These are phyloP conservation scores for Orchesella cincta DNA, from an alignment of 1,140 invertebrate species.

Conservation along the genomic window DNA sequence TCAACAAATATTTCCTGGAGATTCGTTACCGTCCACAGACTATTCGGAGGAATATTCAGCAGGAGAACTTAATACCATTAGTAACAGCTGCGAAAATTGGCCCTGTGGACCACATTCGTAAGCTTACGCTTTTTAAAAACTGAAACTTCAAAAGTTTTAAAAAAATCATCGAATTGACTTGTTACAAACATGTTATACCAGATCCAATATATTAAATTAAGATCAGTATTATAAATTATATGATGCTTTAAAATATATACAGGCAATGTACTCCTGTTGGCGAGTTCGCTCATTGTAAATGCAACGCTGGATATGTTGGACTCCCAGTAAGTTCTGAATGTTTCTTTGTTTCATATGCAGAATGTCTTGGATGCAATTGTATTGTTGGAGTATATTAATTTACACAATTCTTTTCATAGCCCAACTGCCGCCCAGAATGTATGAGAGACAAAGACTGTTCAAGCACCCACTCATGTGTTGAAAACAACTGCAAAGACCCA, in stretches of 20 bases:
- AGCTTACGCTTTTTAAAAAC: background rate
- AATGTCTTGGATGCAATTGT: background rate
- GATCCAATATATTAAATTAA: too few relatives aligned
- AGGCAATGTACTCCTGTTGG: conserved; percentile 69
- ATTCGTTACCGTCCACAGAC: background rate
- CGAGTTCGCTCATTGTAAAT: conserved; percentile 69
- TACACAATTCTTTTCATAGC: conserved; percentile 7
- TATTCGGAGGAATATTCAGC: background rate
- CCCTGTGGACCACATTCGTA: conserved; percentile 38
- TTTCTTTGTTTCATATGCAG: background rate
- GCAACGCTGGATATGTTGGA: conserved; percentile 63
- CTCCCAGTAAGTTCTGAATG: conserved; percentile 56
- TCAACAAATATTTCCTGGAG: background rate
- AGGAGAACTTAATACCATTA: conserved; percentile 11
- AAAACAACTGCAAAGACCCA: conserved; percentile 15
- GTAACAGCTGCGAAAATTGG: conserved; percentile 38
- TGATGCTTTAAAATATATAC: conserved; percentile 53
- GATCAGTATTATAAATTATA: too few relatives aligned
- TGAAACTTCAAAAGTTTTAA: background rate
- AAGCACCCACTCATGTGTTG: background rate
- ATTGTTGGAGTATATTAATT: background rate
- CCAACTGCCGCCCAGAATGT: conserved; percentile 25
- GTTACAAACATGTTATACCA: too few relatives aligned
- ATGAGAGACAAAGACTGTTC: background rate
- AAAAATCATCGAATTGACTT: background rate